phyloP scores from a whole-genome alignment of 2,797 vertebrate species.

The Poeciliopsis infans region DNA sequence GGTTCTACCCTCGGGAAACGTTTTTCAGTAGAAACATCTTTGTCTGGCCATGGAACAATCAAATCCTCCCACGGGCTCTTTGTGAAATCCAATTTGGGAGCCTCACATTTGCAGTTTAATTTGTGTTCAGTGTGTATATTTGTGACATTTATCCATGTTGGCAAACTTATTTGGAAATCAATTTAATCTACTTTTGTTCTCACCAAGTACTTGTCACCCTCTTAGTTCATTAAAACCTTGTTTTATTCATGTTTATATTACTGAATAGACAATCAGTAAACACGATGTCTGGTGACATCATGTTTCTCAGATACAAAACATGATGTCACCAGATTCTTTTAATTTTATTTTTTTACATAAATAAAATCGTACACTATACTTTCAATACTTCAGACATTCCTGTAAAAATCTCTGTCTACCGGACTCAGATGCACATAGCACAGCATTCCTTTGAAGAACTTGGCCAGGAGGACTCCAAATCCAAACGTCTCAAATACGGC shows the following conservation, averaged over 20 bases:
- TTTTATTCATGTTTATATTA: neutral
- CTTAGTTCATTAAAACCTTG: neutral
- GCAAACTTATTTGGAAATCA: neutral
- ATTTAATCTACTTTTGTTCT: neutral
- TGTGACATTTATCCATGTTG: neutral
- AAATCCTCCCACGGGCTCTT: neutral
- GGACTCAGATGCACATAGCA: conserved; percentile 17
- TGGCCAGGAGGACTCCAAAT: accelerated
- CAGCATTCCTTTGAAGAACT: conserved; percentile 24
- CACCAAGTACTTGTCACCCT: neutral
- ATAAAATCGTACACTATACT: neutral
- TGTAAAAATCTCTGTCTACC: conserved; percentile 6
- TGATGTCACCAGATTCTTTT: neutral
- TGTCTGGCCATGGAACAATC: neutral
- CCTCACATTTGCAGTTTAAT: neutral
- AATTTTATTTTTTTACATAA: neutral
- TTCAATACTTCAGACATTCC: conserved; percentile 9
- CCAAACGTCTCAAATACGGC: conserved; percentile 10
- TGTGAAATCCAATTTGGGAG: neutral
- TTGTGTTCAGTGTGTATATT: neutral
- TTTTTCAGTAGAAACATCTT: neutral
- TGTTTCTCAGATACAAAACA: neutral
- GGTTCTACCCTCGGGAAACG: neutral
- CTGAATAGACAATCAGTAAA: neutral
- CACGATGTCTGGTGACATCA: no score